A percentile compares a stretch with the other conserved stretches of the same genome.
phyloP scores from a whole-genome alignment of 2,797 vertebrate species.

The Chromis chromis region DNA sequence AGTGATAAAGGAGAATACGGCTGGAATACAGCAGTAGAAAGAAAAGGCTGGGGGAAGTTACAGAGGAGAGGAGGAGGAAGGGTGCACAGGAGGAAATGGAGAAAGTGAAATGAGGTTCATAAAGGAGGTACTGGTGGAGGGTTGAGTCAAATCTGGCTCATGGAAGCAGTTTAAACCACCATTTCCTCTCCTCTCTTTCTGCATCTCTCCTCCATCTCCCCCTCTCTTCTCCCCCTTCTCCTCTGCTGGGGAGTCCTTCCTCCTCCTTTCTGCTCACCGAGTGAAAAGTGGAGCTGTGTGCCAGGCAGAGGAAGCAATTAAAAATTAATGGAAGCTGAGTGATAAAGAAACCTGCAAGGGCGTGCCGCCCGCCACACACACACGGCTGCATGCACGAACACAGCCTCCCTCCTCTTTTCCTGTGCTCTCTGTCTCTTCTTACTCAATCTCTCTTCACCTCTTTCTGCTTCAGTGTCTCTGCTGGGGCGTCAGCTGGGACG shows the following conservation, averaged over 20 bases:
- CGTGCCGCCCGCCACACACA: slow-evolving; percentile 77
- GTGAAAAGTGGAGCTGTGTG: slow-evolving; percentile 80
- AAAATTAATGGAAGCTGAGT: slow-evolving; percentile 90
- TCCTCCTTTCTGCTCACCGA: slow-evolving; percentile 74
- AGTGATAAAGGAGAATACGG: slow-evolving; percentile 46
- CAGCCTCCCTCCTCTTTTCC: slow-evolving; percentile 33
- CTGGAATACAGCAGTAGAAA: slow-evolving; percentile 20
- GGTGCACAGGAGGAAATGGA: neutral
- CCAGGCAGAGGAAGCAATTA: slow-evolving; percentile 91
- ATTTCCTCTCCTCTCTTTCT: slow-evolving; percentile 41
- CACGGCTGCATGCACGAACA: slow-evolving; percentile 36
- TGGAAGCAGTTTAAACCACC: slow-evolving; percentile 25
- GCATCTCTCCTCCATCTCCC: slow-evolving; percentile 11
- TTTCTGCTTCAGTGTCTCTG: slow-evolving; percentile 34
- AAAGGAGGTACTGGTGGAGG: slow-evolving; percentile 31
- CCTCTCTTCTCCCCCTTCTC: slow-evolving; percentile 46
- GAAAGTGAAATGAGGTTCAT: slow-evolving; percentile 20
- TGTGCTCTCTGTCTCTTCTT: slow-evolving; percentile 3
- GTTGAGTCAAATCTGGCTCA: slow-evolving; percentile 42
- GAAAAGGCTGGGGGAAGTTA: slow-evolving; percentile 2
- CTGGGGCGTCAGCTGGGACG: slow-evolving; percentile 8
- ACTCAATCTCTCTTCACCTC: slow-evolving; percentile 47
- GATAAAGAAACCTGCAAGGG: slow-evolving; percentile 90
- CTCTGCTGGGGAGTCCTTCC: slow-evolving; percentile 65
- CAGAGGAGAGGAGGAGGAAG: neutral